Evolutionary conservation across 2,888 invertebrate species (phyloP), one percentile per base, ranked within the genome.

Genomic region (Laothoe populi): DNA sequence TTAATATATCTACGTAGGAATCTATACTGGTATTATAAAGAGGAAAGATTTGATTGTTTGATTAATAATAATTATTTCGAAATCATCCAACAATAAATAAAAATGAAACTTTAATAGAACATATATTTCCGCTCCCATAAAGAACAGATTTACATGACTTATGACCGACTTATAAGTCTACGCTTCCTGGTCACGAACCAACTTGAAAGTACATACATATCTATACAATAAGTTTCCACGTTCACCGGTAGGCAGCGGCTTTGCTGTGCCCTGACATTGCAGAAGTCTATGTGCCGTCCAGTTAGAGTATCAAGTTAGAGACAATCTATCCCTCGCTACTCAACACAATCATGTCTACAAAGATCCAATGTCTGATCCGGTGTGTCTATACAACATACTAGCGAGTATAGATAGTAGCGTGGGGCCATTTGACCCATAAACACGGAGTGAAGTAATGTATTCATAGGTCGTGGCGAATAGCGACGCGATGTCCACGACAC

Each of bases 381-480:
- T n/a, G n/a, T 53, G 31, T 26, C 24, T 13, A 10, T 31, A 16
- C 44, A 19, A 44, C 44, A 38, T 1, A 13, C 13, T 4, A 44
- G 35, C 53, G 11, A 1, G 10, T 8, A 38, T 53, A 53, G 35
- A 35, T 11, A 35, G 35, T 53, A 61, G 64, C 60, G 65, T 61
- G 53, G 64, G 67, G 72, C 65, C 69, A 70, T 72, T 70, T 79
- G 81, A 78, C 79, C 81, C 71, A 71, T 72, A 76, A 70, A 70
- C 65, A 61, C 62, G 59, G 65, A 68, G 68, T 44, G 65, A 53
- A 21, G 61, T 75, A 75, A 81, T 75, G 60, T 71, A 80, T 81
- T 72, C 78, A 76, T 75, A 73, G 74, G 75, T 76, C 76, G 59
- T 42, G 38, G 69, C 63, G 59, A 57, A 57, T 35, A 35, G 24